Evolutionary conservation across 2,888 invertebrate species (phyloP).

Genomic region (Caenorhabditis afra): DNA sequence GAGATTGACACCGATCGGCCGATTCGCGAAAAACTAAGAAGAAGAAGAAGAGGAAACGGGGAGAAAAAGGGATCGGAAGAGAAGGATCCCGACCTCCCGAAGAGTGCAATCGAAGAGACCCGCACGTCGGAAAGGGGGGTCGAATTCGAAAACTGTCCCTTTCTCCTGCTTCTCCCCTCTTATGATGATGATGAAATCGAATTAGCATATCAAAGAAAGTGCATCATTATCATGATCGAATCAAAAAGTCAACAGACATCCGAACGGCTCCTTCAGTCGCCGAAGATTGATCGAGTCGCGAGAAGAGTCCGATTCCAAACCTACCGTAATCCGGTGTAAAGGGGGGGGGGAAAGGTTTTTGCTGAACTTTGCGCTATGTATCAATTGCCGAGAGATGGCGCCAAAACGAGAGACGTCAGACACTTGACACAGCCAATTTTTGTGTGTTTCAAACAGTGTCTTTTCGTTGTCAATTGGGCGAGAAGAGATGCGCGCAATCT

Average conservation of each 20-base stretch:
- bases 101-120: too few species aligned
- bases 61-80: conserved; percentile 1
- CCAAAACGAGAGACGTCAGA: conserved; percentile 12
- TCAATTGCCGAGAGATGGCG: conserved; percentile 25
- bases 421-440: conserved; percentile 27
- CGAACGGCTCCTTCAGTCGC: too few species aligned
- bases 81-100: not conserved
- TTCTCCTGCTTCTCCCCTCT: too few species aligned
- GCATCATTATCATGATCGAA: not conserved
- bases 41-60: not conserved
- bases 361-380: conserved; percentile 56
- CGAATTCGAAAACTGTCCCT: too few species aligned
- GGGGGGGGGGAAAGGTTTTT: too few species aligned
- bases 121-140: too few species aligned
- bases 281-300: too few species aligned
- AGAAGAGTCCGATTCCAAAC: too few species aligned
- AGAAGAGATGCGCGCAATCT: conserved; percentile 34
- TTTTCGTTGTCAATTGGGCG: conserved; percentile 49
- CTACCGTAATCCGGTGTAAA: conserved; percentile 58
- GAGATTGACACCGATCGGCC: conserved; percentile 33
- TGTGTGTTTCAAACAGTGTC: conserved; percentile 51
- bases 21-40: not conserved
- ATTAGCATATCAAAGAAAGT: too few species aligned
- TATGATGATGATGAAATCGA: too few species aligned
- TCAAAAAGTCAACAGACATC: too few species aligned